Conservation (phyloP, 2,113 vertebrate species). For the Tylochromis polylepis region DNA sequence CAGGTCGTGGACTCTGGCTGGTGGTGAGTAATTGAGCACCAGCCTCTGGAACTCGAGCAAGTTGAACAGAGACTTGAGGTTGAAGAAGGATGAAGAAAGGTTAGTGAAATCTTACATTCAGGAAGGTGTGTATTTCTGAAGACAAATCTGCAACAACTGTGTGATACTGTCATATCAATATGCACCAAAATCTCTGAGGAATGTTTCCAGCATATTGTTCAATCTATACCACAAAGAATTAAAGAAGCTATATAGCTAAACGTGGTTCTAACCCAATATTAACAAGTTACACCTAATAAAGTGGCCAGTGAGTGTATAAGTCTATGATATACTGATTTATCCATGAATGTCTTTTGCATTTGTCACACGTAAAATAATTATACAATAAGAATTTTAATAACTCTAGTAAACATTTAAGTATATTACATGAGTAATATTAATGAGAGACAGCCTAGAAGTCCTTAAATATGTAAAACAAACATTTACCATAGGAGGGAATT, state of each 20-base stretch:
- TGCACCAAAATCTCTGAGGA: background rate
- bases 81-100: background rate
- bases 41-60: constrained; percentile 94
- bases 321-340: background rate
- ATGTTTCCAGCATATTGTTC: background rate
- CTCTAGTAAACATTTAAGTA: background rate
- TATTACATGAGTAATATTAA: background rate
- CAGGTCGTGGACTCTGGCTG: constrained; percentile 85
- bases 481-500: background rate
- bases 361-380: background rate
- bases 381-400: background rate
- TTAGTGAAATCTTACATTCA: background rate
- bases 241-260: background rate
- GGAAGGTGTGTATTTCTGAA: background rate
- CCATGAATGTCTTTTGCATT: background rate
- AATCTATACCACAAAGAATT: background rate
- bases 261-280: background rate
- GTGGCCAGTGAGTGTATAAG: background rate
- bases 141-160: background rate
- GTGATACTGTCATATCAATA: background rate
- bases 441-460: background rate
- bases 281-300: background rate
- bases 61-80: constrained; percentile 72
- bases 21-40: constrained; percentile 92
- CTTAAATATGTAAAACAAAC: background rate